Evolutionary conservation across 1,140 invertebrate genomes (phyloP).

Genomic region (Drosophila pallidifrons): DNA sequence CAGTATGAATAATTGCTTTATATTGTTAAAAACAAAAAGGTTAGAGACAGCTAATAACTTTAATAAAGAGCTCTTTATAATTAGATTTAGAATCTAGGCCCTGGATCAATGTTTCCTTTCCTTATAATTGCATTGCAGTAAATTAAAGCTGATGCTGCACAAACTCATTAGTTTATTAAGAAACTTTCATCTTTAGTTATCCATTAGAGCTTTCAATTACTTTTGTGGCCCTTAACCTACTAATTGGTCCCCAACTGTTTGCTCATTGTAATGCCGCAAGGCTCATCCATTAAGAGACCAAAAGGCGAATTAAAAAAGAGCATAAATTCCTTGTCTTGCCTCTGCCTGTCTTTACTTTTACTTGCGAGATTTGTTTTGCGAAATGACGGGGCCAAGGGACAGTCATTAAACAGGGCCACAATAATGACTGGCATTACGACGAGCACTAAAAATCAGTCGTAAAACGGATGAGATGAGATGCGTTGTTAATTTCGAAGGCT

Average conservation of each 20-base stretch:
- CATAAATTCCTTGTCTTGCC: slow-evolving; percentile 56
- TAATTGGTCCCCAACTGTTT: slow-evolving; percentile 40
- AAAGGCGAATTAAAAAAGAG: slow-evolving; percentile 60
- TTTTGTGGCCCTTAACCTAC: slow-evolving; percentile 27
- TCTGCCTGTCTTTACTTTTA: slow-evolving; percentile 42
- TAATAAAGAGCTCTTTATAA: background rate
- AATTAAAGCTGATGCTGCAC: background rate
- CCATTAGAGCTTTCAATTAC: slow-evolving; percentile 39
- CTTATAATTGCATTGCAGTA: slow-evolving; percentile 5
- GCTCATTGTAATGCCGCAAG: slow-evolving; percentile 26
- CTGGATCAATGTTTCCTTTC: background rate
- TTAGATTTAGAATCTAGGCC: background rate
- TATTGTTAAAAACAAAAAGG: background rate
- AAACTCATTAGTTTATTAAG: slow-evolving; percentile 25
- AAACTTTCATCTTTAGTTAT: slow-evolving; percentile 20
- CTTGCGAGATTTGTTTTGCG: slow-evolving; percentile 11
- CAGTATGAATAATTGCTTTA: background rate
- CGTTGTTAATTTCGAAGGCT: slow-evolving; percentile 41
- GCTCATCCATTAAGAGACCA: slow-evolving; percentile 56
- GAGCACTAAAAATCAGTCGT: slow-evolving; percentile 72
- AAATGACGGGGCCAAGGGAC: slow-evolving; percentile 28
- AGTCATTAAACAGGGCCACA: slow-evolving; percentile 63
- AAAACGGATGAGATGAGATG: slow-evolving; percentile 64
- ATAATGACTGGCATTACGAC: slow-evolving; percentile 70
- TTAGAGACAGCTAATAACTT: background rate